phyloP scores from a whole-genome alignment of 2,797 vertebrate genomes.

The Carcharodon carcharias region DNA sequence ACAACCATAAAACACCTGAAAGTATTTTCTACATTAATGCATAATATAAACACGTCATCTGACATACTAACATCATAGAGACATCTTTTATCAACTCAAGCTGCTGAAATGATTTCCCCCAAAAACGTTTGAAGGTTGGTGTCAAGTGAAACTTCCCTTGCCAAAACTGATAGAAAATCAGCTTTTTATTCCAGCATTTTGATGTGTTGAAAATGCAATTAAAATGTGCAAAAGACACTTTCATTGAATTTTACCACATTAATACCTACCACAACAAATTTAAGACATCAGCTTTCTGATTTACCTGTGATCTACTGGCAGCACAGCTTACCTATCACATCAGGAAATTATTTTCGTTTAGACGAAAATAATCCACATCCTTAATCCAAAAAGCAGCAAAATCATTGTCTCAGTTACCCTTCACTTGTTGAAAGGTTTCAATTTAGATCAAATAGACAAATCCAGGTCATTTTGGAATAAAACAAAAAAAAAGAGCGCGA shows the following conservation, averaged over 20 bases:
- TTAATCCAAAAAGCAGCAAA: background rate
- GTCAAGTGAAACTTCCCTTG: background rate
- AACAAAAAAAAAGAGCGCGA: too few species aligned
- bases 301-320: background rate
- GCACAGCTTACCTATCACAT: background rate
- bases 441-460: background rate
- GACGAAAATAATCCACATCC: background rate
- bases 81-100: background rate
- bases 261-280: background rate
- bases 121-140: background rate
- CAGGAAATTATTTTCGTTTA: background rate
- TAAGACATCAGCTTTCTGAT: background rate
- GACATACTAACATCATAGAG: background rate
- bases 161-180: background rate
- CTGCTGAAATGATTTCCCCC: background rate
- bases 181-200: background rate
- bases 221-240: background rate
- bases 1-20: background rate
- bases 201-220: conserved; percentile 9
- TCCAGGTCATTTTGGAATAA: background rate
- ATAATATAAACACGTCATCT: background rate
- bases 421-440: background rate
- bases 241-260: background rate
- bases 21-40: background rate
- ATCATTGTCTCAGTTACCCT: background rate